Percentiles rank a stretch among this genome's conserved stretches.
These are phyloP conservation scores for Promerops cafer DNA, from an alignment of 2,113 vertebrate genomes.

Conservation along the genomic window DNA sequence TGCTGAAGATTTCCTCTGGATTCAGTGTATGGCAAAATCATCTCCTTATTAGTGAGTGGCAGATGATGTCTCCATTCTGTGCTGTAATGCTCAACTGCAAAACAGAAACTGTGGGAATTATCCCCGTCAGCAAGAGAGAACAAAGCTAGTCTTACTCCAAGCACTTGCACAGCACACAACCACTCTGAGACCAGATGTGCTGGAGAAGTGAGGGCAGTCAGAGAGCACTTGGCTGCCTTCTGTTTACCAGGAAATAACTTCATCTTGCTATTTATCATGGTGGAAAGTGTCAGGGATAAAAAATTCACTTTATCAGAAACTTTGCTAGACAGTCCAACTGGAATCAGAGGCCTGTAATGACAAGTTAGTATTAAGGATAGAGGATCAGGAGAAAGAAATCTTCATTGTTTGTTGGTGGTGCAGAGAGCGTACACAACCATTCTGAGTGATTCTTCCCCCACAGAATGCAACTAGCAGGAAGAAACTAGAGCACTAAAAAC, in stretches of 20 bases:
- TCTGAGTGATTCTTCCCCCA: background rate
- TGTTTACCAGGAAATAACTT: background rate
- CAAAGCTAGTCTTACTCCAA: accelerated
- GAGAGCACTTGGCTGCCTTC: background rate
- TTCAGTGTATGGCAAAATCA: background rate
- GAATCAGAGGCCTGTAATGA: background rate
- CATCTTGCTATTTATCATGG: background rate
- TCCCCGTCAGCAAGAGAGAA: background rate
- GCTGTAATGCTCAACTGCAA: background rate
- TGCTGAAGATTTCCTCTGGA: background rate
- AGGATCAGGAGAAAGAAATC: background rate
- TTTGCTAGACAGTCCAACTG: background rate
- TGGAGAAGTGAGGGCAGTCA: background rate
- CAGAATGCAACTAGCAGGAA: background rate
- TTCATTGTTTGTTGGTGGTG: background rate
- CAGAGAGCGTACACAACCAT: background rate
- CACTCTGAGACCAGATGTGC: background rate
- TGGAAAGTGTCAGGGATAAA: background rate
- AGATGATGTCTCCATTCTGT: background rate
- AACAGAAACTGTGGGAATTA: background rate
- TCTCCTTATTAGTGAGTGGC: background rate
- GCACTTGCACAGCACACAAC: accelerated
- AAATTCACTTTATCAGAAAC: background rate
- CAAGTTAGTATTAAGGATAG: background rate
- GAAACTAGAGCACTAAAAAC: background rate